A percentile compares a stretch with the other conserved stretches of the same genome.
Evolutionary conservation across 2,113 vertebrate species (phyloP).

Genomic region (Pedetes capensis): DNA sequence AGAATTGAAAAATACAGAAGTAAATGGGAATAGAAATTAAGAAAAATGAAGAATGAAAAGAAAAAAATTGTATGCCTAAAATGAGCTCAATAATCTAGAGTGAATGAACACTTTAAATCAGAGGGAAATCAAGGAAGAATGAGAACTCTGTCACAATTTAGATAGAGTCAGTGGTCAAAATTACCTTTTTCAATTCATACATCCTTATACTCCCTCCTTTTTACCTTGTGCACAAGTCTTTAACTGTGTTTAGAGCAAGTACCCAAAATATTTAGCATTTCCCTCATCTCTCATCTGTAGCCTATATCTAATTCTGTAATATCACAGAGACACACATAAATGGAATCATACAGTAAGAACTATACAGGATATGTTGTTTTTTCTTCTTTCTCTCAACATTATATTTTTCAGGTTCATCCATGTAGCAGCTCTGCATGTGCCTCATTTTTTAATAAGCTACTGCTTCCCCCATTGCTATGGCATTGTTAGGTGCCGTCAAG

Average conservation of each 20-base stretch:
- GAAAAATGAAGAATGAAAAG: neutral
- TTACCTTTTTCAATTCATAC: neutral
- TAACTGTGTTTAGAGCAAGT: neutral
- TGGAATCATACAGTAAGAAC: neutral
- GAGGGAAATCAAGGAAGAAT: neutral
- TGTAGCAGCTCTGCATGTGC: neutral
- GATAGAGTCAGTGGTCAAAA: neutral
- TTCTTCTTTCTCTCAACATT: neutral
- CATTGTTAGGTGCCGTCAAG: too few relatives aligned
- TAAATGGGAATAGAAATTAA: neutral
- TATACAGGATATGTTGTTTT: neutral
- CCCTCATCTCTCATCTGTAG: neutral
- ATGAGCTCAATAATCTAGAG: rapidly evolving
- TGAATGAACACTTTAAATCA: neutral
- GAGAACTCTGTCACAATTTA: neutral
- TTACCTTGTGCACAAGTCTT: neutral
- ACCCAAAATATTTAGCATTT: neutral
- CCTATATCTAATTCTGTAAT: neutral
- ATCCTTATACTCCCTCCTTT: neutral
- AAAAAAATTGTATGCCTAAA: neutral
- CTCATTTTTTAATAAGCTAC: neutral
- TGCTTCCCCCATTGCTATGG: neutral
- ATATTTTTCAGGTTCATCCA: neutral
- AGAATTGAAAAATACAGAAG: neutral
- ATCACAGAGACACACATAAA: neutral